Evolutionary conservation across 2,888 invertebrate genomes (phyloP).

Genomic region (Xestia xanthographa): DNA sequence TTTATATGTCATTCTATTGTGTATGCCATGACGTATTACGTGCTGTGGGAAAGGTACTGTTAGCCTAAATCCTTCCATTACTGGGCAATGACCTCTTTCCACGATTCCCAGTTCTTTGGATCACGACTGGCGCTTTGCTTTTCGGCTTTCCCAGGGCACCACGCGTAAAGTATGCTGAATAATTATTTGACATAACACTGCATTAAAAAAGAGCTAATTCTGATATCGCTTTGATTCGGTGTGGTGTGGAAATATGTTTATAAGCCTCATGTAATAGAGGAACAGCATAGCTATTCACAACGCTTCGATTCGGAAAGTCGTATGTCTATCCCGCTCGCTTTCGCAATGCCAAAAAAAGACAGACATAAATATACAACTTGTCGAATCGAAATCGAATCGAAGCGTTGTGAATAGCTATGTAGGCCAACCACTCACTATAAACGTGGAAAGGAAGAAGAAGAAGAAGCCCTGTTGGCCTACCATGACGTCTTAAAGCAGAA

Average conservation of each 20-base stretch:
- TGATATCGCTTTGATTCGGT: no score
- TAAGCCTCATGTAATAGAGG: neutral
- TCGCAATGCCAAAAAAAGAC: no score
- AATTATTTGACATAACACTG: neutral
- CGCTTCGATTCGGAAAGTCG: no score
- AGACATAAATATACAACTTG: no score
- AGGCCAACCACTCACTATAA: no score
- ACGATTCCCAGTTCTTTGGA: neutral
- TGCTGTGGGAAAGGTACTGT: neutral
- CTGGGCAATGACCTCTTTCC: neutral
- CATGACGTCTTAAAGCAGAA: no score
- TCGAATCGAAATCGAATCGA: no score
- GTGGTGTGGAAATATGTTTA: neutral
- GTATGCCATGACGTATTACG: neutral
- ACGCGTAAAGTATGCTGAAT: neutral
- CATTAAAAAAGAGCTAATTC: no score
- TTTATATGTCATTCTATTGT: slow-evolving; percentile 2
- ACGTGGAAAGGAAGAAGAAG: no score
- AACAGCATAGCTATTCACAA: neutral
- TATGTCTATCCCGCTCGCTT: no score
- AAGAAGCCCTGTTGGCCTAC: no score
- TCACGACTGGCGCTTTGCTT: neutral
- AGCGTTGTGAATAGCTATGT: no score
- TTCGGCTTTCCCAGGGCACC: neutral
- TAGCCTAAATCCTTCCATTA: neutral